Evolutionary conservation across 2,888 invertebrate genomes (phyloP).

Genomic region (Meandrusa payeni): DNA sequence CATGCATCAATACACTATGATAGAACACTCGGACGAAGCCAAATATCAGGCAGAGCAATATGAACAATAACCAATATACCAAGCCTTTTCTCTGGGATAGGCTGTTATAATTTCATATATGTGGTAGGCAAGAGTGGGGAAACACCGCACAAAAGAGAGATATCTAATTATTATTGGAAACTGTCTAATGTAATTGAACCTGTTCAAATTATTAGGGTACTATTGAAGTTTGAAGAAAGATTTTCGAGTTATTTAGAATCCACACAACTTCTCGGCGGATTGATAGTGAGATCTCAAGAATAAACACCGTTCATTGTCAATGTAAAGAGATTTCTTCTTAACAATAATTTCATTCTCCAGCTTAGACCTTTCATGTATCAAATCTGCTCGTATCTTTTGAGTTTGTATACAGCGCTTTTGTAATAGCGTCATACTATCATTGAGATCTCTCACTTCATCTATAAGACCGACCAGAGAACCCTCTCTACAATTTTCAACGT

Average conservation of each 20-base stretch:
- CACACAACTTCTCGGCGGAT: slow-evolving; percentile 70
- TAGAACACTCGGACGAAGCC: no score
- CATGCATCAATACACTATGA: no score
- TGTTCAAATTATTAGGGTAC: no score
- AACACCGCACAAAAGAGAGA: no score
- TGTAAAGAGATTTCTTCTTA: slow-evolving; percentile 63
- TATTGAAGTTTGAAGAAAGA: no score
- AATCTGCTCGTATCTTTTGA: slow-evolving; percentile 57
- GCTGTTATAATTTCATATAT: no score
- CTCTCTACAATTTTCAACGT: slow-evolving; percentile 70
- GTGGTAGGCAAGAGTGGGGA: no score
- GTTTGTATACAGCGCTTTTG: slow-evolving; percentile 61
- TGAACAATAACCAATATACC: no score
- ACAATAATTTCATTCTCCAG: slow-evolving; percentile 70
- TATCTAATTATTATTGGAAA: no score
- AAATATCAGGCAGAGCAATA: no score
- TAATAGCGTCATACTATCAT: slow-evolving; percentile 64
- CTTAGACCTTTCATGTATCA: slow-evolving; percentile 63
- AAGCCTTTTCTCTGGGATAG: no score
- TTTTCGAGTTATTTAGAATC: slow-evolving; percentile 53
- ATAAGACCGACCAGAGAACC: slow-evolving; percentile 63
- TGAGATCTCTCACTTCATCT: slow-evolving; percentile 67
- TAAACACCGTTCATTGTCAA: slow-evolving; percentile 65
- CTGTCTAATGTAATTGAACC: no score
- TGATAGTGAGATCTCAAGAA: slow-evolving; percentile 67